Percentiles rank a stretch among this genome's conserved stretches.
Conservation (phyloP, 2,113 vertebrate genomes). For the Callospermophilus lateralis region DNA sequence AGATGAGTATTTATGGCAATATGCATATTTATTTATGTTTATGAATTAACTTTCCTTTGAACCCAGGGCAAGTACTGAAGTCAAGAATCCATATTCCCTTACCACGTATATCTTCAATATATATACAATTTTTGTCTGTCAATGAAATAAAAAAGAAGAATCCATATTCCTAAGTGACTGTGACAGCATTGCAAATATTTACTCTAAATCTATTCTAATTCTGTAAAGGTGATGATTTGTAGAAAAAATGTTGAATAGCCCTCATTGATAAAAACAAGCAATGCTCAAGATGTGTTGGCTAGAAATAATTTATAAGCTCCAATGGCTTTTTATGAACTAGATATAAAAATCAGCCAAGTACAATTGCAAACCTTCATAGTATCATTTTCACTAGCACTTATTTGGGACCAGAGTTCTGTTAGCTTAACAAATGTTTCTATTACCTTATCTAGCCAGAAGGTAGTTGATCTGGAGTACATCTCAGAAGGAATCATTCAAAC, state of each 20-base stretch:
- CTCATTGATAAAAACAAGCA: background rate
- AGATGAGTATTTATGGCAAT: background rate
- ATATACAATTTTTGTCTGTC: background rate
- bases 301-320: background rate
- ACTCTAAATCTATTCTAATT: conserved; percentile 8
- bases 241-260: background rate
- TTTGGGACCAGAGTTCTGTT: background rate
- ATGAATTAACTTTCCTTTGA: conserved; percentile 23
- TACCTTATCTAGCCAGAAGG: background rate
- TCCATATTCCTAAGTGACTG: background rate
- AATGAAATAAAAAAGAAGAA: background rate
- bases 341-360: background rate
- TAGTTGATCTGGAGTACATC: background rate
- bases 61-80: background rate
- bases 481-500: background rate
- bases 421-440: background rate
- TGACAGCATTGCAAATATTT: background rate
- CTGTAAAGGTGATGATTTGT: background rate
- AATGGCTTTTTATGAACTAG: background rate
- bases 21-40: background rate
- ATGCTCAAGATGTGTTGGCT: background rate
- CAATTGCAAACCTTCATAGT: background rate
- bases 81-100: conserved; percentile 32
- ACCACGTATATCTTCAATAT: background rate
- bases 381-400: background rate